Base-by-base conservation (phyloP, 2,113 vertebrate species). In the Pycnonotus jocosus region DNA sequence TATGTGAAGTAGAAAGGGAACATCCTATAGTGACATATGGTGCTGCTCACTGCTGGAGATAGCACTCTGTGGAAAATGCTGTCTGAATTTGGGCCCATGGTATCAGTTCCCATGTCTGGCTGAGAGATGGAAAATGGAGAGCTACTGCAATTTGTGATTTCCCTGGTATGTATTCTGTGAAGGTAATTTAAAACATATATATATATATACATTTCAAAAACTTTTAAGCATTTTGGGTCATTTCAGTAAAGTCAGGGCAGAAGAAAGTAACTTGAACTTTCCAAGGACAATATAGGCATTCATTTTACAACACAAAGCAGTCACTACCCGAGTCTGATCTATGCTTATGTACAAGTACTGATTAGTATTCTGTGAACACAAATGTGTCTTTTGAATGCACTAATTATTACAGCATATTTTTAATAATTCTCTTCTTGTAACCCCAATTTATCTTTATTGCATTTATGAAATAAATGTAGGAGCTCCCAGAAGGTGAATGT, bases 381-480 rank as follows among this genome's bases (percentile, higher is more conserved):
- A 80, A 86, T 40, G 17, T 12, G 9, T 44, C 1, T 58, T 95
- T 96, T 90, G 58, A 95, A 86, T 81, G 66, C 45, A 47, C 78
- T 94, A 94, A 94, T 95, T 93, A 91, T 93, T 92, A 88, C 61
- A 86, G 58, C 50, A 74, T 58, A 73, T 93, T 95, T 92, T 94
- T 86, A 94, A 88, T 95, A 93, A 93, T 94, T 90, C 50, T 79
- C 9, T 72, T 91, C 42, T 77, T 90, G 78, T 95, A 94, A 94
- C 56, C 35, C 50, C 58, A 66, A 85, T 94, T 95, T 78, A 82
- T 83, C 79, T 88, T 88, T 96, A 94, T 85, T 95, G 68, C 85
- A 86, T 91, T 95, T 92, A 94, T 92, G 81, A 88, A 94, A 94
- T 93, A 91, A 90, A 91, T 62, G 53, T 58, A 77, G 81, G 58